Evolutionary conservation across 2,888 invertebrate species (phyloP).

Genomic region (Cryptocheilus praepositus): DNA sequence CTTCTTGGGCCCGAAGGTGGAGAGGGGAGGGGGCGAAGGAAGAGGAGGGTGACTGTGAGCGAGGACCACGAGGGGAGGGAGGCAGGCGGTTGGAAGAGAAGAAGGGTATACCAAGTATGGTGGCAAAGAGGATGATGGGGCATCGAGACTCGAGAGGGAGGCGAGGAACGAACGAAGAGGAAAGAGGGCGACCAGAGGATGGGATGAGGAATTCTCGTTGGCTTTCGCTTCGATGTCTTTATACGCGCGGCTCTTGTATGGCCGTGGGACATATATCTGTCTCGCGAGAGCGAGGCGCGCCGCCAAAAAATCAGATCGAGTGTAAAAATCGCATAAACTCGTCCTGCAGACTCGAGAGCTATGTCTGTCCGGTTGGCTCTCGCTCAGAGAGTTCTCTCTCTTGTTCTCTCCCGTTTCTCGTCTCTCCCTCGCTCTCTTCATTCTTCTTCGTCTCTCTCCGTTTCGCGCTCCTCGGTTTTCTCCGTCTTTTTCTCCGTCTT

Average conservation of each 20-base stretch:
- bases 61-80: conserved; percentile 36
- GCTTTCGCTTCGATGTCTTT: conserved; percentile 75
- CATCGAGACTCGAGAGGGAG: conserved; percentile 51
- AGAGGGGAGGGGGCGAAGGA: conserved; percentile 34
- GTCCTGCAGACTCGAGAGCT: conserved; percentile 72
- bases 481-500: conserved; percentile 45
- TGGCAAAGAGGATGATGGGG: conserved; percentile 70
- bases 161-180: conserved; percentile 30
- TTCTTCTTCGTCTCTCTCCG: conserved; percentile 42
- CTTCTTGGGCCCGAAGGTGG: conserved; percentile 50
- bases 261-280: conserved; percentile 74
- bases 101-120: conserved; percentile 72
- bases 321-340: conserved; percentile 75
- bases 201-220: conserved; percentile 75
- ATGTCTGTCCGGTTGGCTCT: conserved; percentile 65
- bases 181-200: conserved; percentile 62
- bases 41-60: conserved; percentile 25
- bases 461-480: conserved; percentile 27
- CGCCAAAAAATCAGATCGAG: conserved; percentile 75
- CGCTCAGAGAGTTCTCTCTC: conserved; percentile 32
- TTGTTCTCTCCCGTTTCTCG: conserved; percentile 35
- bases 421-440: conserved; percentile 24
- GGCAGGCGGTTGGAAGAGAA: conserved; percentile 37
- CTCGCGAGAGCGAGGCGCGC: conserved; percentile 73
- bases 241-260: conserved; percentile 74